Evolutionary conservation across 2,888 invertebrate species (phyloP).

Genomic region (Oxycera nigricornis): DNA sequence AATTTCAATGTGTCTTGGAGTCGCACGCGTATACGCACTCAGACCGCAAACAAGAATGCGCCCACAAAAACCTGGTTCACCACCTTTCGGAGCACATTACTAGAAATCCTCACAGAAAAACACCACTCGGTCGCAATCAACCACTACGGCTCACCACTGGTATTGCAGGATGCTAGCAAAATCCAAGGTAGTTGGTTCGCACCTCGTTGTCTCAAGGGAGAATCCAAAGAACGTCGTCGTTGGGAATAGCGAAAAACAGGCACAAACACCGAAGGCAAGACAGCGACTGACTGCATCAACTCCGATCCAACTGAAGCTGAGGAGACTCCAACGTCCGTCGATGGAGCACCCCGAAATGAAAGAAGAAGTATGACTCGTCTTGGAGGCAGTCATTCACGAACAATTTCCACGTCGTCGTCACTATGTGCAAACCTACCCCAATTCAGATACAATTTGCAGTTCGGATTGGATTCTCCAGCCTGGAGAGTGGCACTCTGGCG

Average conservation of each 20-base stretch:
- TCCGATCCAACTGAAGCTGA: not conserved
- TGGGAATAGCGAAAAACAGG: conserved; percentile 5
- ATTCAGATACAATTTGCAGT: not conserved
- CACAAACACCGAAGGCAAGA: conserved; percentile 33
- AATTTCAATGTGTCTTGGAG: not conserved
- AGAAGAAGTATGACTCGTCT: conserved; percentile 4
- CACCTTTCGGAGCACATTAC: not conserved
- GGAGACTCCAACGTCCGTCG: conserved; percentile 3
- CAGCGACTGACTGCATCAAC: conserved; percentile 2
- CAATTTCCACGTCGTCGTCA: not conserved
- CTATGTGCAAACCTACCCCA: conserved; percentile 13
- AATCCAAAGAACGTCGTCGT: not conserved
- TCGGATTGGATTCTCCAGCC: not conserved
- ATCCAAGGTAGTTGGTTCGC: not conserved
- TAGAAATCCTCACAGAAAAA: not conserved
- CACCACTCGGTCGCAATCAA: conserved; percentile 6
- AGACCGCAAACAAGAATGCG: not conserved
- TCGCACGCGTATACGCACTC: conserved; percentile 27
- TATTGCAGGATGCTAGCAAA: not conserved
- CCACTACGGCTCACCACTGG: not conserved
- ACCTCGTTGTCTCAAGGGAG: conserved; percentile 3
- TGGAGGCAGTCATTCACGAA: not conserved
- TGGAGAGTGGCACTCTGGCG: not conserved
- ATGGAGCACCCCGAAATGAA: conserved; percentile 28
- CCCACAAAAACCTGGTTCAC: not conserved